Percentiles rank a stretch among this genome's conserved stretches.
These are phyloP conservation scores for Hormiphora californensis DNA, from an alignment of 37 sponge, comb jelly and placozoan species.

Conservation along the genomic window DNA sequence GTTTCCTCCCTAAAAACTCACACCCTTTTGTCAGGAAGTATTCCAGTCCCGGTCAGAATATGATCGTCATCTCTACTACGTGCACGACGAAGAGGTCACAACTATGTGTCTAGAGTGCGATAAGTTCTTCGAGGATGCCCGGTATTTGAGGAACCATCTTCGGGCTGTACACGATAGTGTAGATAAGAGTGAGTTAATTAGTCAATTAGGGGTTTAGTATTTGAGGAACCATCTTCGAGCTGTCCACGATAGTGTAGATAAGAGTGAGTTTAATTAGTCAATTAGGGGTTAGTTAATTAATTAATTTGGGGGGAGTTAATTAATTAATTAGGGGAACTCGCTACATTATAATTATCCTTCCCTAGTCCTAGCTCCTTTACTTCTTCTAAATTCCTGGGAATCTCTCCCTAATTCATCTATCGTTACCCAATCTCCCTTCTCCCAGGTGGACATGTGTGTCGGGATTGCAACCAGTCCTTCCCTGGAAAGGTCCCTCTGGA, in stretches of 20 bases:
- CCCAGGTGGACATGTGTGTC: slow-evolving; percentile 30
- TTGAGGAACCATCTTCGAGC: slow-evolving; percentile 8
- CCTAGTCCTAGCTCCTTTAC: too few relatives aligned
- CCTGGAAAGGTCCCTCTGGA: slow-evolving; percentile 43
- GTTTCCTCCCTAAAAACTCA: neutral
- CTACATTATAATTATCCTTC: too few relatives aligned
- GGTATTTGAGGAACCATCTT: slow-evolving; percentile 25
- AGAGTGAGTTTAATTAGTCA: neutral
- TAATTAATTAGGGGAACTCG: too few relatives aligned
- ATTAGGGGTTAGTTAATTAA: neutral
- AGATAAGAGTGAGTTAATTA: slow-evolving; percentile 9
- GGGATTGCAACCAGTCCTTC: slow-evolving; percentile 53
- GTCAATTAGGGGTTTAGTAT: neutral
- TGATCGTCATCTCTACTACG: slow-evolving; percentile 40
- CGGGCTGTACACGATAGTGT: slow-evolving; percentile 21
- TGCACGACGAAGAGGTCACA: slow-evolving; percentile 44
- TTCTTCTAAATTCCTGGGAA: too few relatives aligned
- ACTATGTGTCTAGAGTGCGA: slow-evolving; percentile 52
- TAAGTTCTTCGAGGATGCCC: slow-evolving; percentile 54
- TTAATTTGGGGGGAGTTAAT: too few relatives aligned
- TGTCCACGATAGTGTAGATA: slow-evolving; percentile 34
- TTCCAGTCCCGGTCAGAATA: slow-evolving; percentile 39
- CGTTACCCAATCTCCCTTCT: too few relatives aligned
- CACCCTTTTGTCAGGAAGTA: neutral
- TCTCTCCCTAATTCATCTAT: too few relatives aligned